phyloP scores from a whole-genome alignment of 1,140 invertebrate species.

The Aleiodes sp. region DNA sequence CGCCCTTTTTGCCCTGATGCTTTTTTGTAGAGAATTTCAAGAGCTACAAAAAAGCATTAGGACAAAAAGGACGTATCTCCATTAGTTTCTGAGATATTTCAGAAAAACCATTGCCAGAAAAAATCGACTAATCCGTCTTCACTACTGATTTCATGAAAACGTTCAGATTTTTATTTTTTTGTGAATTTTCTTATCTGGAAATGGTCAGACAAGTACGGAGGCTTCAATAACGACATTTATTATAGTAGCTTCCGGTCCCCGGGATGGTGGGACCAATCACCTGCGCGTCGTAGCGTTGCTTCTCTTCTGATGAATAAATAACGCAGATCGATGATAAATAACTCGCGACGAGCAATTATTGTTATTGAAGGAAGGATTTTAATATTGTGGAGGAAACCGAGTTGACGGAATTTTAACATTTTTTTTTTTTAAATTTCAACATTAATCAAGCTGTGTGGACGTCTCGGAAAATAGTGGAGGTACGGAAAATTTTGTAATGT shows the following conservation, averaged over 20 bases:
- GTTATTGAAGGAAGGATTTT: too few relatives aligned
- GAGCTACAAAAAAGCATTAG: too few relatives aligned
- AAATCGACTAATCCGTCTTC: not conserved
- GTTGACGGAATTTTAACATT: not conserved
- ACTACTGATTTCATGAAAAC: not conserved
- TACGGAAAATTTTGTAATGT: too few relatives aligned
- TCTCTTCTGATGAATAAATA: conserved; percentile 26
- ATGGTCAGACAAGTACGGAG: conserved; percentile 20
- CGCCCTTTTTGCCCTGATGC: too few relatives aligned
- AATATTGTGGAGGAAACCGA: too few relatives aligned
- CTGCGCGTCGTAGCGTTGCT: conserved; percentile 24
- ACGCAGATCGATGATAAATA: not conserved
- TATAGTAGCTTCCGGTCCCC: conserved; percentile 35
- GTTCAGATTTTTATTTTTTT: not conserved
- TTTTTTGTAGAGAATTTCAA: too few relatives aligned
- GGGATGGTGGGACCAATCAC: conserved; percentile 35
- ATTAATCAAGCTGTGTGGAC: too few relatives aligned
- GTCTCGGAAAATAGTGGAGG: too few relatives aligned
- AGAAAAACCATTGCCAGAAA: not conserved
- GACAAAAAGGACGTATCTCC: too few relatives aligned
- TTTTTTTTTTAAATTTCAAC: too few relatives aligned
- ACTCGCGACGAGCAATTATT: not conserved
- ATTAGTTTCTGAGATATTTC: not conserved
- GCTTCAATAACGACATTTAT: conserved; percentile 4
- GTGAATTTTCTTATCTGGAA: not conserved